Base-by-base conservation (phyloP, 2,888 invertebrate genomes). In the Branchipolynoe longqiensis region DNA sequence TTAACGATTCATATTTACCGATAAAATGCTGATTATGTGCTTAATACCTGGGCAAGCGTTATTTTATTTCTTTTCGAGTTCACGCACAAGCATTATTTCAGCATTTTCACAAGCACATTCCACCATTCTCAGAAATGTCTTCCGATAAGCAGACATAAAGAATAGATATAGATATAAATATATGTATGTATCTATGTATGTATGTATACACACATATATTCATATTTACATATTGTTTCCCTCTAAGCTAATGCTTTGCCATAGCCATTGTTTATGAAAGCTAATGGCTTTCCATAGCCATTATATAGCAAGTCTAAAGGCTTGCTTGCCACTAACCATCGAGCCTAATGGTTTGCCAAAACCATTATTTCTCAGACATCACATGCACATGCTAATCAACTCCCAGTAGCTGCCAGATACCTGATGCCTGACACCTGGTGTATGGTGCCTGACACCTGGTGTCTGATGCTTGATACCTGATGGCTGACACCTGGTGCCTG, bases 351-450 rank as follows among this genome's bases (percentile, higher is more conserved):
- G 18, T 28, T 56, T 56, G 22, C 25, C 25, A n/a, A 3, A 3
- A n/a, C 3, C 25, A 25, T 56, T 56, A n/a, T 14, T 56, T 3
- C 56, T n/a, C 4, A 33, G 62, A 62, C 62, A 62, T 6, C 31
- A 62, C 62, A 31, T 25, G 22, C 62, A 62, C 33, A 62, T 62
- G 33, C 69, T 8, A 33, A 36, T 69, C 69, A 69, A 69, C 69
- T 69, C 69, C 38, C n/a, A n/a, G n/a, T n/a, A n/a, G n/a, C n/a
- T n/a, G n/a, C n/a, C n/a, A n/a, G n/a, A n/a, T n/a, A n/a, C n/a
- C n/a, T n/a, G n/a, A n/a, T n/a, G n/a, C 36, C 38, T 33, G 69
- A 3, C 38, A 33, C 33, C 28, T 3, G 31, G 36, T 14, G 2
- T n/a, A 1, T 8, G 3, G 25, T 14, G 12, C 31, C 69, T 33